phyloP scores from a whole-genome alignment of 2,113 vertebrate species.

The Cyanoderma ruficeps region DNA sequence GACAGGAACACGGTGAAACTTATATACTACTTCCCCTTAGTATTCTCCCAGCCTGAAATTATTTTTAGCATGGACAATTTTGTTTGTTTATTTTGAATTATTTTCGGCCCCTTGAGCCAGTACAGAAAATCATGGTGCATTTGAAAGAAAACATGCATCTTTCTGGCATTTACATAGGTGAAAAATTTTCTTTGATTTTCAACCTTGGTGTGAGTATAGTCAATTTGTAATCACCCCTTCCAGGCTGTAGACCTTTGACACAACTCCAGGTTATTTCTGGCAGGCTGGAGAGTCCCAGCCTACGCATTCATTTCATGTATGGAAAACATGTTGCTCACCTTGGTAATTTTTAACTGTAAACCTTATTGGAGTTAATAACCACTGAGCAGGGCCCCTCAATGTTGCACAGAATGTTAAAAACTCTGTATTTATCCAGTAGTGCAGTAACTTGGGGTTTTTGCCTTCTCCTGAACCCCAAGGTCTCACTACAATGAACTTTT shows the following conservation, averaged over 20 bases:
- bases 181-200: not conserved
- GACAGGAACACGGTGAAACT: not conserved
- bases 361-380: not conserved
- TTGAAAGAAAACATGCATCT: not conserved
- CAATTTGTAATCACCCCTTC: not conserved
- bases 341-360: not conserved
- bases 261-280: not conserved
- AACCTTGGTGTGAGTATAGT: not conserved
- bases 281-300: not conserved
- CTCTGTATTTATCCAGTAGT: not conserved
- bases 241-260: not conserved
- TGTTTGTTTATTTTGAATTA: not conserved
- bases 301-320: not conserved
- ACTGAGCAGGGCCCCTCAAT: rapidly evolving
- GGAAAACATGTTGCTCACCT: not conserved
- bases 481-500: not conserved
- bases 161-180: not conserved
- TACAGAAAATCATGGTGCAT: not conserved
- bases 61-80: not conserved
- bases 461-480: not conserved
- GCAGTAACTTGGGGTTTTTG: not conserved
- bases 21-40: not conserved
- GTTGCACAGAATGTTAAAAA: not conserved
- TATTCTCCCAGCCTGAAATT: not conserved
- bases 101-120: not conserved